Percentiles rank a stretch among this genome's conserved stretches.
These are phyloP conservation scores for Siphamia tubifer DNA, from an alignment of 2,113 vertebrate species.

Conservation along the genomic window DNA sequence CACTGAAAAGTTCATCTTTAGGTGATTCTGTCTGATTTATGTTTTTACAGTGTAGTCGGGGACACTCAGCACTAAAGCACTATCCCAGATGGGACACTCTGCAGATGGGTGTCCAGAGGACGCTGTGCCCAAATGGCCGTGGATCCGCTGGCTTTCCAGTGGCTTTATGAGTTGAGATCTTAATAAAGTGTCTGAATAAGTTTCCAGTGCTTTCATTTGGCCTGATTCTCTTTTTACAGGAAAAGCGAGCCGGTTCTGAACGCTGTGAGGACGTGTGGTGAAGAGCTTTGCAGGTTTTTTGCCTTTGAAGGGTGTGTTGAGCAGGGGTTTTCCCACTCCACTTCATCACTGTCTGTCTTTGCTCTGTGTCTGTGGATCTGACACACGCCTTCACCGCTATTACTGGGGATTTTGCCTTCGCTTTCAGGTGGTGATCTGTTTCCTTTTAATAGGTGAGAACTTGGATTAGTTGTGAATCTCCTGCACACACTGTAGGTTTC, in stretches of 20 bases:
- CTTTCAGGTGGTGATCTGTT: slow-evolving; percentile 66
- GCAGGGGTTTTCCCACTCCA: slow-evolving; percentile 62
- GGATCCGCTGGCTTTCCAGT: slow-evolving; percentile 61
- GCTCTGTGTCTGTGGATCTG: slow-evolving; percentile 21
- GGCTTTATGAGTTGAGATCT: slow-evolving; percentile 72
- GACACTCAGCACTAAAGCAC: slow-evolving; percentile 32
- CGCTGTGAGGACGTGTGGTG: slow-evolving; percentile 46
- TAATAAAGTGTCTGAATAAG: slow-evolving; percentile 73
- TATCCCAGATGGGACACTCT: slow-evolving; percentile 62
- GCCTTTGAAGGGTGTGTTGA: slow-evolving; percentile 56
- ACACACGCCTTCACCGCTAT: slow-evolving; percentile 32
- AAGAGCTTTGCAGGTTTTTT: slow-evolving; percentile 73
- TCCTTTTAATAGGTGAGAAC: slow-evolving; percentile 67
- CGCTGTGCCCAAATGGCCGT: slow-evolving; percentile 38
- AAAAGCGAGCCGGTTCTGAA: slow-evolving; percentile 24
- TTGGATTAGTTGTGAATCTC: slow-evolving; percentile 48
- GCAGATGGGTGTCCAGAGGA: slow-evolving; percentile 53
- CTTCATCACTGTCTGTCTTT: slow-evolving; percentile 59
- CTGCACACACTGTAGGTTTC: slow-evolving; percentile 24
- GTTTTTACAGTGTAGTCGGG: no score
- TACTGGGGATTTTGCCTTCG: slow-evolving; percentile 46
- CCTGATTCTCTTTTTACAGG: slow-evolving; percentile 32
- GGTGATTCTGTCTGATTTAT: no score
- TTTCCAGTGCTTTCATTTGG: slow-evolving; percentile 54
- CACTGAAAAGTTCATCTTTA: no score